phyloP scores from a whole-genome alignment of 2,113 vertebrate genomes.

The Charadrius vociferus region DNA sequence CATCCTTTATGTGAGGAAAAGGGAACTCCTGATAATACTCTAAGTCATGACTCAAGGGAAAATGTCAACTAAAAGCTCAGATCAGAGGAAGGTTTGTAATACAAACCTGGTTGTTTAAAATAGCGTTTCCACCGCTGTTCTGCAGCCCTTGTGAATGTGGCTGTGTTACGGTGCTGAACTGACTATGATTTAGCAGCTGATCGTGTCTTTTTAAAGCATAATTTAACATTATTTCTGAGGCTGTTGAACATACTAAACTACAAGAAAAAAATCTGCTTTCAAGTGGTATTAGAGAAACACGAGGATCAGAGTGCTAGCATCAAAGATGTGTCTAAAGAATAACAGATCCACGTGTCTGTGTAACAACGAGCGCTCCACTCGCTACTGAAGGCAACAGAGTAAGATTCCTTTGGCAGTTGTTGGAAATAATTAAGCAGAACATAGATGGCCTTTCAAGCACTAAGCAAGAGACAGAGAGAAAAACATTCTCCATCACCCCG shows the following conservation, averaged over 20 bases:
- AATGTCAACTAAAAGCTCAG: conserved; percentile 22
- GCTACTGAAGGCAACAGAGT: conserved; percentile 17
- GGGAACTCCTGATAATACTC: conserved; percentile 15
- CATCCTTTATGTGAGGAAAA: conserved; percentile 13
- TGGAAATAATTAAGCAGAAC: conserved; percentile 48
- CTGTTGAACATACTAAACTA: conserved; percentile 35
- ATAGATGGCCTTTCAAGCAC: not conserved
- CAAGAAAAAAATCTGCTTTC: conserved; percentile 52
- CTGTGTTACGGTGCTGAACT: not conserved
- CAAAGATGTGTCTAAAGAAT: conserved; percentile 52
- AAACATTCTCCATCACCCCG: not conserved
- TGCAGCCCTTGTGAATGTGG: not conserved
- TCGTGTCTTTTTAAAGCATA: conserved; percentile 14
- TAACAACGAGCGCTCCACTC: not conserved
- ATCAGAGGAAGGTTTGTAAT: conserved; percentile 57
- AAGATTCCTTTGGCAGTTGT: conserved; percentile 32
- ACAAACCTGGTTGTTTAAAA: conserved; percentile 49
- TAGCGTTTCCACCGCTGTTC: conserved; percentile 9
- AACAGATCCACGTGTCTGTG: conserved; percentile 15
- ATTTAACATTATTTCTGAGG: conserved; percentile 26
- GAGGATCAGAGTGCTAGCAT: conserved; percentile 27
- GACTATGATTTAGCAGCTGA: conserved; percentile 27
- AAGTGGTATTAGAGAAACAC: conserved; percentile 37
- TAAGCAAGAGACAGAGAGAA: not conserved
- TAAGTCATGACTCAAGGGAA: conserved; percentile 41